A percentile compares a stretch with the other conserved stretches of the same genome.
Evolutionary conservation across 2,888 invertebrate species (phyloP).

Genomic region (Dione juno): DNA sequence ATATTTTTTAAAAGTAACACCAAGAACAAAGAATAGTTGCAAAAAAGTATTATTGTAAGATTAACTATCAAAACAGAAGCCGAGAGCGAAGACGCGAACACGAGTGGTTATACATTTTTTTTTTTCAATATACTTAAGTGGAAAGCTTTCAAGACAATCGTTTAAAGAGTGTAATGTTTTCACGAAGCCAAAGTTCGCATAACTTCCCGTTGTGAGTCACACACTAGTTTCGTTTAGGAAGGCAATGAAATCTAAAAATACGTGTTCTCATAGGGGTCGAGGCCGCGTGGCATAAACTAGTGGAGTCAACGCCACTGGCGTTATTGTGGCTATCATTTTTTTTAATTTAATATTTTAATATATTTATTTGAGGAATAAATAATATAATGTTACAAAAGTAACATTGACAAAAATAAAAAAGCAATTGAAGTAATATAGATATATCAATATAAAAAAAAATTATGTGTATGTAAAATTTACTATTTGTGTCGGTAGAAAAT

Average conservation of each 20-base stretch:
- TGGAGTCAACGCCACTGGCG: conserved; percentile 58
- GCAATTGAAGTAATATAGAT: too few relatives aligned
- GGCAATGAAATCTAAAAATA: conserved; percentile 57
- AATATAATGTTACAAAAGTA: not conserved
- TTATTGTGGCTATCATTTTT: conserved; percentile 46
- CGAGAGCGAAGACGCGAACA: not conserved
- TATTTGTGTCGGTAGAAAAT: not conserved
- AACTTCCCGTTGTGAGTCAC: conserved; percentile 48
- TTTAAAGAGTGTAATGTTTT: conserved; percentile 24
- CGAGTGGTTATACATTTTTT: not conserved
- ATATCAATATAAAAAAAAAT: too few relatives aligned
- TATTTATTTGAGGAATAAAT: too few relatives aligned
- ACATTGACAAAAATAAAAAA: not conserved
- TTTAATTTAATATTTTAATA: conserved; percentile 1
- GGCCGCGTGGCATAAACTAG: conserved; percentile 49
- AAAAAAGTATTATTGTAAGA: too few relatives aligned
- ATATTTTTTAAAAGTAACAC: too few relatives aligned
- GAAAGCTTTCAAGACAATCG: conserved; percentile 23
- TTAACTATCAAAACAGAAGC: too few relatives aligned
- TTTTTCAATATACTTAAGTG: conserved; percentile 19
- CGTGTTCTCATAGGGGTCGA: conserved; percentile 50
- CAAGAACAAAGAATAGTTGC: too few relatives aligned
- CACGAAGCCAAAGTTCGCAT: conserved; percentile 40
- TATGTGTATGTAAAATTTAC: too few relatives aligned
- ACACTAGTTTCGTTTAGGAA: conserved; percentile 52